Evolutionary conservation across 37 sponge, comb jelly and placozoan genomes (phyloP).

Genomic region (Tethya wilhelma): DNA sequence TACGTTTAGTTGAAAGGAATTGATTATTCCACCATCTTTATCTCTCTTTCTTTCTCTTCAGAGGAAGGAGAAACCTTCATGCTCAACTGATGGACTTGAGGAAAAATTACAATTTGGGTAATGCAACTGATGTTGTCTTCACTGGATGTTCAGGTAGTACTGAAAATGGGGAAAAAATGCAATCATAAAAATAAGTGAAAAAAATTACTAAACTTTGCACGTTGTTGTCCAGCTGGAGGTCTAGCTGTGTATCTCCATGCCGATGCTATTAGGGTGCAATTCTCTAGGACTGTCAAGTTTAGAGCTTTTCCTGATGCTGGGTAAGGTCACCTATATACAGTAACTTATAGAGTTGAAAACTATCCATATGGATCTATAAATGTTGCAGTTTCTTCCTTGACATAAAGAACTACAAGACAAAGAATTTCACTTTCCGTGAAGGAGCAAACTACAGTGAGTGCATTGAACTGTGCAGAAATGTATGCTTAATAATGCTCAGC

Average conservation of each 20-base stretch:
- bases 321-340: constrained; percentile 7
- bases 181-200: too few species aligned
- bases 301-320: constrained; percentile 84
- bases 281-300: constrained; percentile 41
- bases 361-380: neutral
- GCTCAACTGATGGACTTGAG: constrained; percentile 25
- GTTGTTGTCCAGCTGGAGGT: constrained; percentile 72
- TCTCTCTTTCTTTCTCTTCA: neutral
- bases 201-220: neutral
- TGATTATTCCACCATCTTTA: neutral
- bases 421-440: too few species aligned
- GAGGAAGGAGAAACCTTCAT: constrained; percentile 25
- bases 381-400: constrained; percentile 50
- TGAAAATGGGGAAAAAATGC: too few species aligned
- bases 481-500: too few species aligned
- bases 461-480: too few species aligned
- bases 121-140: constrained; percentile 68
- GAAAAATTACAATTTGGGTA: constrained; percentile 52
- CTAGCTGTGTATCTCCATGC: constrained; percentile 79
- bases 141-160: constrained; percentile 95
- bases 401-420: too few species aligned
- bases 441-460: too few species aligned
- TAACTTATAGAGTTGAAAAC: too few species aligned
- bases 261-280: constrained; percentile 35
- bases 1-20: neutral